These are phyloP conservation scores for Yponomeuta evonymella DNA, from an alignment of 2,888 invertebrate species.

Conservation along the genomic window DNA sequence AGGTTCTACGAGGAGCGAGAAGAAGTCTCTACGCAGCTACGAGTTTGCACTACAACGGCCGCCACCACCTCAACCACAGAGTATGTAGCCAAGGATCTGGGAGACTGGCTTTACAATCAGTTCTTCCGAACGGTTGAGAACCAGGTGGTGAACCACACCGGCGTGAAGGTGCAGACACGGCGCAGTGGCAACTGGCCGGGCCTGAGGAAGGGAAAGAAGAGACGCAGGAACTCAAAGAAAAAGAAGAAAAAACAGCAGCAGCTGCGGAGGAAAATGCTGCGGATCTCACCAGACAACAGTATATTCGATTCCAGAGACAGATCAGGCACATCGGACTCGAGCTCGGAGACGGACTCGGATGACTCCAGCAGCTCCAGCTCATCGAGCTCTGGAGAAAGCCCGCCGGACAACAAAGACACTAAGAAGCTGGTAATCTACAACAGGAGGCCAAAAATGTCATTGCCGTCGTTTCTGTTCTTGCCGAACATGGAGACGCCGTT, in stretches of 20 bases:
- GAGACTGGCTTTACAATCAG: constrained; percentile 67
- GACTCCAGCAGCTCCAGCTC: neutral
- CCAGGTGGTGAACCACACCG: constrained; percentile 58
- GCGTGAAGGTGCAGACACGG: constrained; percentile 30
- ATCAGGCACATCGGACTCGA: neutral
- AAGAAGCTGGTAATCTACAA: constrained; percentile 51
- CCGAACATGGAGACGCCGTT: constrained; percentile 58
- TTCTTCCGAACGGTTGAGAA: constrained; percentile 66
- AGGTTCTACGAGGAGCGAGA: neutral
- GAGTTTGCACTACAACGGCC: constrained; percentile 24
- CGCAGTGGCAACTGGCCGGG: neutral
- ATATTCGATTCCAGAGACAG: constrained; percentile 33
- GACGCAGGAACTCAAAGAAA: constrained; percentile 27
- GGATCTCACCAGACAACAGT: constrained; percentile 60
- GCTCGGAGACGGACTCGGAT: neutral
- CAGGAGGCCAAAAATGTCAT: constrained; percentile 50
- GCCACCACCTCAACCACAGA: constrained; percentile 26
- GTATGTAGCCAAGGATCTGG: constrained; percentile 49
- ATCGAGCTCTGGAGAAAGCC: neutral
- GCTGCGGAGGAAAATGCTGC: constrained; percentile 45
- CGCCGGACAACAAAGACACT: constrained; percentile 49
- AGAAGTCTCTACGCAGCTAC: neutral
- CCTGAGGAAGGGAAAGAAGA: constrained; percentile 24
- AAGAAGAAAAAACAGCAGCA: constrained; percentile 31
- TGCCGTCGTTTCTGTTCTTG: constrained; percentile 64